Conservation (phyloP, 30 jellyfish, hydroid and myxozoan species). For the Phacellophora camtschatica region DNA sequence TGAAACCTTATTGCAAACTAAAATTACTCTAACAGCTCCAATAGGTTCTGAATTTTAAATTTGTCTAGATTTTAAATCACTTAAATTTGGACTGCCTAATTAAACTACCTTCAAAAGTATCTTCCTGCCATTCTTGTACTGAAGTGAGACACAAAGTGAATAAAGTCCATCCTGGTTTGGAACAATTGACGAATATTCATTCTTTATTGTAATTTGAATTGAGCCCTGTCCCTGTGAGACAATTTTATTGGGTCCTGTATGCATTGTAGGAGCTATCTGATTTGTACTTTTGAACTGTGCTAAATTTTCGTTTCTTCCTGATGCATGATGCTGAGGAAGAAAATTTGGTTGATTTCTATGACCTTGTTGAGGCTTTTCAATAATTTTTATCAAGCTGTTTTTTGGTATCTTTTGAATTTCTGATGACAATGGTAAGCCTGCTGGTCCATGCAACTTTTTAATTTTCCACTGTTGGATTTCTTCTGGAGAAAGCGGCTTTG, state of each 20-base stretch:
- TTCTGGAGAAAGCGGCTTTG: slow-evolving; percentile 53
- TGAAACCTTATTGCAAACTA: no score
- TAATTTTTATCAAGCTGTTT: neutral
- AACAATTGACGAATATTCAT: neutral
- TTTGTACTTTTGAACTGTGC: no score
- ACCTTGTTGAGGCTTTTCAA: neutral
- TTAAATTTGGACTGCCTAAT: no score
- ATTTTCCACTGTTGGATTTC: slow-evolving; percentile 47
- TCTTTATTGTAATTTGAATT: neutral
- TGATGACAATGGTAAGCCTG: neutral
- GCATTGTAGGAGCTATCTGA: neutral
- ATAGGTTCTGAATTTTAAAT: no score
- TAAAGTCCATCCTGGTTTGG: slow-evolving; percentile 21
- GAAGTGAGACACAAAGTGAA: neutral
- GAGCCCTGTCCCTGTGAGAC: neutral
- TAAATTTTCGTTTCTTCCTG: neutral
- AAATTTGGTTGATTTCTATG: neutral
- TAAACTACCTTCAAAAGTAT: no score
- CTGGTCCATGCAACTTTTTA: neutral
- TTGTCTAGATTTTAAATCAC: no score
- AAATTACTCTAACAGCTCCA: no score
- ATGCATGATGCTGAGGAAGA: no score
- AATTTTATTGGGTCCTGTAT: neutral
- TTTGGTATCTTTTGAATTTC: neutral
- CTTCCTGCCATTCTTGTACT: neutral